A percentile compares a stretch with the other conserved stretches of the same genome.
phyloP scores from a whole-genome alignment of 1,140 invertebrate genomes.

The Pentalonia nigronervosa region DNA sequence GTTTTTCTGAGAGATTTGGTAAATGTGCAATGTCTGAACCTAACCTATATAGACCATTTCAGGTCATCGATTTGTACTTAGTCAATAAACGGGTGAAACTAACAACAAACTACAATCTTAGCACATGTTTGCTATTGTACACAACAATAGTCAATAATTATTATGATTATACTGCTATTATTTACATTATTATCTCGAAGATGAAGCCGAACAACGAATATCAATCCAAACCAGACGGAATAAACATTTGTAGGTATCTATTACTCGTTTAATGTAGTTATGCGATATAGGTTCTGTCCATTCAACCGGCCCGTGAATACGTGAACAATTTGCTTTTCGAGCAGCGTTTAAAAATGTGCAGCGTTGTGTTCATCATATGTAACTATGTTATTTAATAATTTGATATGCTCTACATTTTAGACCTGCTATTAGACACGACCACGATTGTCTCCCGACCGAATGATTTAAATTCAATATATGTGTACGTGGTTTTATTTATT shows the following conservation, averaged over 20 bases:
- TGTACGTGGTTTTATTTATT: background rate
- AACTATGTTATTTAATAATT: background rate
- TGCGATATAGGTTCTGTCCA: background rate
- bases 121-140: background rate
- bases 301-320: background rate
- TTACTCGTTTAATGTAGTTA: background rate
- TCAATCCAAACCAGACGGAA: background rate
- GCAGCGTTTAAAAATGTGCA: background rate
- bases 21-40: background rate
- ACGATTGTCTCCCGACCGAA: background rate
- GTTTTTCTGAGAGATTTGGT: background rate
- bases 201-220: background rate
- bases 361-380: background rate
- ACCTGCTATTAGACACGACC: background rate
- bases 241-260: background rate
- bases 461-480: background rate
- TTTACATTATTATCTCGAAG: background rate
- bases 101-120: background rate
- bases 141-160: background rate
- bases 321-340: background rate
- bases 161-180: background rate
- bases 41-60: background rate
- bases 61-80: background rate
- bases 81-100: background rate
- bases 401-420: background rate